These are phyloP conservation scores for Drosophila parvula DNA, from an alignment of 1,140 invertebrate species.

Conservation along the genomic window DNA sequence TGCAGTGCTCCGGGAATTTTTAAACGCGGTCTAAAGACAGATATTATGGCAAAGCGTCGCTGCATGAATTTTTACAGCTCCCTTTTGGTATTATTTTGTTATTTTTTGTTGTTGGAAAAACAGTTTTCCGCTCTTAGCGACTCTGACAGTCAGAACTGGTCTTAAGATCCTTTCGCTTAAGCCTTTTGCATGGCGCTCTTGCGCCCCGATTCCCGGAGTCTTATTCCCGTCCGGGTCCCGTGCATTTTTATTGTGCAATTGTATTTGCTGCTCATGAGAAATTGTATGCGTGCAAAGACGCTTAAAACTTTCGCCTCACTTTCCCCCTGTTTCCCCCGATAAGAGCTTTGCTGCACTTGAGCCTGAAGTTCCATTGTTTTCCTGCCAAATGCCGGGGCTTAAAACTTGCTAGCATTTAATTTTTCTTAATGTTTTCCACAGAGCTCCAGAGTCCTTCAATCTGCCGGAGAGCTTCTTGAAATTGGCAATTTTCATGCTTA, in stretches of 20 bases:
- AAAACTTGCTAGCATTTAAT: conserved; percentile 59
- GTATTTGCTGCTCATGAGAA: conserved; percentile 80
- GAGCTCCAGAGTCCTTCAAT: conserved; percentile 14
- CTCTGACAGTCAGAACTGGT: conserved; percentile 30
- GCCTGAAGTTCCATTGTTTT: conserved; percentile 65
- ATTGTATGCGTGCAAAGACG: conserved; percentile 79
- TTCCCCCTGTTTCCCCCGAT: conserved; percentile 54
- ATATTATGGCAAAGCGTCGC: conserved; percentile 56
- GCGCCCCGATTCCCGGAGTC: conserved; percentile 17
- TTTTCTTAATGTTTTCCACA: conserved; percentile 49
- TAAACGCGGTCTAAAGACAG: conserved; percentile 57
- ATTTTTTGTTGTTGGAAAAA: conserved; percentile 3
- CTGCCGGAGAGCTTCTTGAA: conserved; percentile 14
- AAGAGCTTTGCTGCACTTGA: conserved; percentile 69
- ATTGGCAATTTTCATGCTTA: conserved; percentile 30
- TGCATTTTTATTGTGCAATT: conserved; percentile 76
- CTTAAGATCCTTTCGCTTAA: conserved; percentile 73
- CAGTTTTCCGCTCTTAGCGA: conserved; percentile 52
- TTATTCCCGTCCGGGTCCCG: conserved; percentile 20
- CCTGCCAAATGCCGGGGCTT: conserved; percentile 63
- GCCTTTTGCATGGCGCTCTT: conserved; percentile 59
- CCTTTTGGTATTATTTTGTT: conserved; percentile 1
- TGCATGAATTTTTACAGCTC: conserved; percentile 16
- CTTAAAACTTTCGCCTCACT: conserved; percentile 73
- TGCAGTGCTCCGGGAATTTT: conserved; percentile 51